phyloP scores from a whole-genome alignment of 2,113 vertebrate genomes.

The Corythornis cristatus region DNA sequence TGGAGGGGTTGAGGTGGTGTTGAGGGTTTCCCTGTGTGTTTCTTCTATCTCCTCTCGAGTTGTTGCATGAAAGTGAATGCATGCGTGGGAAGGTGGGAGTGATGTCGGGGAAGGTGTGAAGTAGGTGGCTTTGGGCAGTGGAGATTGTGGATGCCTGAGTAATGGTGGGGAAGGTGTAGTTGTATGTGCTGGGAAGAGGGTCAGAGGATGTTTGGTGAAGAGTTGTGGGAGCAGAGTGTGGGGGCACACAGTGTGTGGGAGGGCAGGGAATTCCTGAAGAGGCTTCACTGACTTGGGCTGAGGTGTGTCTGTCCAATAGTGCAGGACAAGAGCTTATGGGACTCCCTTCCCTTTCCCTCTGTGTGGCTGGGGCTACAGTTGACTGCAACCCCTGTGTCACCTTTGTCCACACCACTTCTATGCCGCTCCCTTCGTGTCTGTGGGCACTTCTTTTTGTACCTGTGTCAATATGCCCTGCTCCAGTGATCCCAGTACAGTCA shows the following conservation, averaged over 20 bases:
- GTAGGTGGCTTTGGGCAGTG: background rate
- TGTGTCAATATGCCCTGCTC: background rate
- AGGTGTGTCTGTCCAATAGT: background rate
- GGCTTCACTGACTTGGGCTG: background rate
- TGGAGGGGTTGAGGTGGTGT: background rate
- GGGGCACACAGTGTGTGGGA: fast-evolving
- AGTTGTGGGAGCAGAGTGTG: background rate
- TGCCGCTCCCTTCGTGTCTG: background rate
- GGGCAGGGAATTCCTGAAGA: background rate
- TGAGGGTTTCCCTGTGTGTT: background rate
- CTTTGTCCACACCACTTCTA: background rate
- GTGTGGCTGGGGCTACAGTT: background rate
- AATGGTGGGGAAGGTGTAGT: background rate
- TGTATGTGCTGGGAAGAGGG: background rate
- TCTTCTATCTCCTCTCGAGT: background rate
- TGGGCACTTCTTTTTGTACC: background rate
- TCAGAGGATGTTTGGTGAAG: background rate
- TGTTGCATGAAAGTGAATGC: fast-evolving
- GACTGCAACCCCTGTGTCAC: background rate
- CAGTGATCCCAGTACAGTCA: background rate
- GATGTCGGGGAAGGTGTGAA: background rate
- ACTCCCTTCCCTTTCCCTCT: background rate
- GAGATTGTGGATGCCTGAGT: background rate
- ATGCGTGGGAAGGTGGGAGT: background rate
- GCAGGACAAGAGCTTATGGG: background rate